Percentiles rank a stretch among this genome's conserved stretches.
These are phyloP conservation scores for Stictonetta naevosa DNA, from an alignment of 2,113 vertebrate genomes.

Conservation along the genomic window DNA sequence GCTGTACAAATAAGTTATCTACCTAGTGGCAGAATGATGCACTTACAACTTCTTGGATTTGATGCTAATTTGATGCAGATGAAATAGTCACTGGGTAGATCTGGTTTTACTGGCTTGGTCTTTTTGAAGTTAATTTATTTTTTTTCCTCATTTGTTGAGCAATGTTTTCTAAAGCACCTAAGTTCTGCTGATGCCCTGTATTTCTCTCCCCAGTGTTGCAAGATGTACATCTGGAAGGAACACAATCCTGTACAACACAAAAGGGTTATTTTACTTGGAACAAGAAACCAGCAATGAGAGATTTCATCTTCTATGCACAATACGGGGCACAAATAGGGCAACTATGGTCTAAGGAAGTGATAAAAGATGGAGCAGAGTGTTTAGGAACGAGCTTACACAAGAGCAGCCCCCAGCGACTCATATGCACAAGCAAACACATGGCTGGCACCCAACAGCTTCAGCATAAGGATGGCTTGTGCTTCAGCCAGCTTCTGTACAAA, in stretches of 20 bases:
- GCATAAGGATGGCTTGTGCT: neutral
- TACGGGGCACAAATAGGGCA: neutral
- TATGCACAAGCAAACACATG: rapidly evolving
- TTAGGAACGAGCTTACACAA: neutral
- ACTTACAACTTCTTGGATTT: neutral
- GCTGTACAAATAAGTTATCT: neutral
- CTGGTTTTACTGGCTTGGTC: neutral
- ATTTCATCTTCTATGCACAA: neutral
- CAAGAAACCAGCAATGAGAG: neutral
- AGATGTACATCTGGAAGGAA: neutral
- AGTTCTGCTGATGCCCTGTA: neutral
- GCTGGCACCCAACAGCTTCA: rapidly evolving
- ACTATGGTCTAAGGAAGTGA: neutral
- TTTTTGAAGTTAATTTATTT: neutral
- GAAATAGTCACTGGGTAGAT: neutral
- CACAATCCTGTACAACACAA: neutral
- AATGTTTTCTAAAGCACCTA: neutral
- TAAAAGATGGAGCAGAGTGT: neutral
- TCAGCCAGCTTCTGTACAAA: neutral
- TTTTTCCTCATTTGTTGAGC: neutral
- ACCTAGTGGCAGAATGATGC: neutral
- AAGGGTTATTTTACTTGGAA: neutral
- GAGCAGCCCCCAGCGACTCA: neutral
- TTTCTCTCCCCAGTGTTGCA: rapidly evolving
- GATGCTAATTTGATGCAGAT: neutral